Evolutionary conservation across 2,888 invertebrate species (phyloP).

Genomic region (Synanthedon formicaeformis): DNA sequence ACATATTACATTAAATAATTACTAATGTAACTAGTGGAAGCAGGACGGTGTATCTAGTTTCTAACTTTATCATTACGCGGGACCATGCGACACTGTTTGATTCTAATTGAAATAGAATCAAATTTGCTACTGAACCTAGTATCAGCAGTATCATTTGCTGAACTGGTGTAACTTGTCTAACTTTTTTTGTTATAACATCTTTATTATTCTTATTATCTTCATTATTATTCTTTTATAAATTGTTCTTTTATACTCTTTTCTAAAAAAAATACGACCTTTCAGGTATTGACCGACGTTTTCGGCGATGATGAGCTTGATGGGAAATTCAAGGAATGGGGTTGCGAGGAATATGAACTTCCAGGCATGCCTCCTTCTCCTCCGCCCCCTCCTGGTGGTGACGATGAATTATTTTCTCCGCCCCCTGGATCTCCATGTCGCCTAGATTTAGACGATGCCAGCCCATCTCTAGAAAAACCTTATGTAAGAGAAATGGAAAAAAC

Average conservation of each 20-base stretch:
- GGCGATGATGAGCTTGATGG: constrained; percentile 67
- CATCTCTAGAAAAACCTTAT: constrained; percentile 84
- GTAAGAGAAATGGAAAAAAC: constrained; percentile 91
- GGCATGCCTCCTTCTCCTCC: constrained; percentile 78
- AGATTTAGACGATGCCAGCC: constrained; percentile 75
- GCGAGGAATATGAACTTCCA: constrained; percentile 81
- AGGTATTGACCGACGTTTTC: constrained; percentile 85
- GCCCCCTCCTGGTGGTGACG: constrained; percentile 83
- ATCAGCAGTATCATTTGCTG: no score
- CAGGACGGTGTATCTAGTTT: no score
- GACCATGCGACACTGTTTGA: no score
- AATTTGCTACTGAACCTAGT: no score
- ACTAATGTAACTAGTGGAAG: no score
- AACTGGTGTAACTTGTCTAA: no score
- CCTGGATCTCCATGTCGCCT: constrained; percentile 73
- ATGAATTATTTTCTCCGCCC: constrained; percentile 86
- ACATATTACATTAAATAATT: no score
- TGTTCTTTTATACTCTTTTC: background rate
- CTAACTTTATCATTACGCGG: no score
- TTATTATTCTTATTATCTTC: no score
- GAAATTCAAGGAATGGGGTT: constrained; percentile 63
- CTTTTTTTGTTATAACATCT: background rate
- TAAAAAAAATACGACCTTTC: constrained; percentile 18
- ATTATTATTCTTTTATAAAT: background rate
- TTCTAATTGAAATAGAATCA: no score